Percentiles rank a stretch among this genome's conserved stretches.
These are phyloP conservation scores for Dolichopus griseipennis DNA, from an alignment of 2,888 invertebrate species.

Conservation along the genomic window DNA sequence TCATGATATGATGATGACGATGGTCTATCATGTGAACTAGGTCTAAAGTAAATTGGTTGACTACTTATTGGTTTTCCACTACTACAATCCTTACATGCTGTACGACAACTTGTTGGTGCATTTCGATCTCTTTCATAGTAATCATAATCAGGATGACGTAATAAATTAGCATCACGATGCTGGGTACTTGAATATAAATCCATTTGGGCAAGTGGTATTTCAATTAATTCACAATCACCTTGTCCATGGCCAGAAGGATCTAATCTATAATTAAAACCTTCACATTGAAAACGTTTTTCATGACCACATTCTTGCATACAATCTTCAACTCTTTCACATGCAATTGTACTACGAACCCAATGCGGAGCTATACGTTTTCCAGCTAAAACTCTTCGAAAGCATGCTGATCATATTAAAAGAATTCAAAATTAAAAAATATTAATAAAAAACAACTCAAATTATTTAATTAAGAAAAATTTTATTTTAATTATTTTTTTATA, in stretches of 20 bases:
- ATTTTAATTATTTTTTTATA: background rate
- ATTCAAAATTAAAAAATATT: background rate
- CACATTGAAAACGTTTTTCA: constrained; percentile 66
- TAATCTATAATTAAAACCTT: constrained; percentile 77
- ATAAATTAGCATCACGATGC: constrained; percentile 46
- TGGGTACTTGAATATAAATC: constrained; percentile 48
- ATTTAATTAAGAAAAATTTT: constrained; percentile 1
- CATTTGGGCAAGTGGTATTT: constrained; percentile 60
- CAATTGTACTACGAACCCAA: constrained; percentile 57
- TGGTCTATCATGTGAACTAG: constrained; percentile 28
- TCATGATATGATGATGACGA: constrained; percentile 23
- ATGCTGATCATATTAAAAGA: constrained; percentile 48
- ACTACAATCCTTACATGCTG: constrained; percentile 38
- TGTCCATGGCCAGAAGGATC: constrained; percentile 61
- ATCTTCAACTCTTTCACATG: constrained; percentile 65
- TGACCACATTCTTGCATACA: constrained; percentile 67
- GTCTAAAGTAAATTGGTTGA: constrained; percentile 36
- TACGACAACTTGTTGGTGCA: constrained; percentile 54
- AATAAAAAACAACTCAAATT: constrained; percentile 3
- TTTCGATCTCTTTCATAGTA: constrained; percentile 71
- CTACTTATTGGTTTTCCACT: constrained; percentile 30
- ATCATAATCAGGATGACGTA: constrained; percentile 55
- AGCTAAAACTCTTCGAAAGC: constrained; percentile 66
- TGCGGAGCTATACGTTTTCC: constrained; percentile 62
- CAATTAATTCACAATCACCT: constrained; percentile 69